phyloP scores from a whole-genome alignment of 2,797 vertebrate species.

The Gadopsis marmoratus region DNA sequence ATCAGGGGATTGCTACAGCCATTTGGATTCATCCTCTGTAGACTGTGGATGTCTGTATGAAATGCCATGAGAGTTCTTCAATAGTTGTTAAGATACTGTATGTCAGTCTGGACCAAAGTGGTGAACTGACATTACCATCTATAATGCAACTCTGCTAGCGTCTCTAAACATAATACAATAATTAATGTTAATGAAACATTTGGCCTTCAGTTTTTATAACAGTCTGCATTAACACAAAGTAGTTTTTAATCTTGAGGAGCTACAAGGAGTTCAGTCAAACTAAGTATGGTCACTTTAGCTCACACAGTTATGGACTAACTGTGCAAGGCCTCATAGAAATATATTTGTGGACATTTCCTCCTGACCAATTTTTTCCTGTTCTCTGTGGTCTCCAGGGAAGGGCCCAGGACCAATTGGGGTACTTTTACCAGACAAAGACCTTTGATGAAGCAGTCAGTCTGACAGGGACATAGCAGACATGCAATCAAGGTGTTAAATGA shows the following conservation, averaged over 20 bases:
- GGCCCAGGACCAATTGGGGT: constrained; percentile 43
- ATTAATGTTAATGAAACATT: background rate
- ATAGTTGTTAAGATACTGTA: background rate
- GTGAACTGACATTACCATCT: background rate
- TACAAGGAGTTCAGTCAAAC: background rate
- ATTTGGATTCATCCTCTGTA: background rate
- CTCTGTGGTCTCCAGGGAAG: constrained; percentile 51
- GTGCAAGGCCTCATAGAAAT: background rate
- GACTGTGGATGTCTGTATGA: background rate
- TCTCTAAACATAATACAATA: background rate
- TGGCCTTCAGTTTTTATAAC: no score
- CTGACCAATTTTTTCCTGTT: constrained; percentile 21
- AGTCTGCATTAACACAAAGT: background rate
- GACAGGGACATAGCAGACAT: constrained; percentile 74
- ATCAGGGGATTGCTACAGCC: background rate
- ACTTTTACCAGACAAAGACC: constrained; percentile 67
- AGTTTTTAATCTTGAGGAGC: background rate
- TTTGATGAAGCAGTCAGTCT: constrained; percentile 74
- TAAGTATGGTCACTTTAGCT: background rate
- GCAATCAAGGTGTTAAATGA: constrained; percentile 83
- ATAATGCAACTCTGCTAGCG: background rate
- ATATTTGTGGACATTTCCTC: constrained; percentile 28
- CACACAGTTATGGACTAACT: background rate
- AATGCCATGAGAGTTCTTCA: background rate
- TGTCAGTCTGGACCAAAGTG: background rate